Evolutionary conservation across 2,113 vertebrate species (phyloP).

Genomic region (Charina bottae): DNA sequence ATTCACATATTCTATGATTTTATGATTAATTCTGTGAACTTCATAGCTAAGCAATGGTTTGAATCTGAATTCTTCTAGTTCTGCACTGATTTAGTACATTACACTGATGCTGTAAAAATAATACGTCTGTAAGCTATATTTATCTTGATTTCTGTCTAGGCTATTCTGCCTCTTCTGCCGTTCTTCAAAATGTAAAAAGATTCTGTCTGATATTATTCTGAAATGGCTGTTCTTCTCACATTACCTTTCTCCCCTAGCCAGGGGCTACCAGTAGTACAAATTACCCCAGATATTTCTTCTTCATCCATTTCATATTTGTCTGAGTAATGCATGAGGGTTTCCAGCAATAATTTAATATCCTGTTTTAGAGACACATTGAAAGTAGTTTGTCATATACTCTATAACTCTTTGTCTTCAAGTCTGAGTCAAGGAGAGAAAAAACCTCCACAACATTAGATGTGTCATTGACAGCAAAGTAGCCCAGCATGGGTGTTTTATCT

Average conservation of each 20-base stretch:
- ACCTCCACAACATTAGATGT: background rate
- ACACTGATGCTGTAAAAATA: background rate
- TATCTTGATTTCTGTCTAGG: background rate
- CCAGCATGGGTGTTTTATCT: background rate
- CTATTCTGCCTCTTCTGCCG: background rate
- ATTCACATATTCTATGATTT: background rate
- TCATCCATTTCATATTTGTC: background rate
- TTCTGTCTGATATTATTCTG: background rate
- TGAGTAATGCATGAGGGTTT: background rate
- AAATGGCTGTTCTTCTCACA: background rate
- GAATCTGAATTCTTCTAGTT: background rate
- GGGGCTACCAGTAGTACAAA: background rate
- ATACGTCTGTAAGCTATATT: background rate
- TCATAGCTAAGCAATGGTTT: background rate
- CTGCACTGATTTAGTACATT: background rate
- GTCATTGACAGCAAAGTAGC: background rate
- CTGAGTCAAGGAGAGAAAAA: background rate
- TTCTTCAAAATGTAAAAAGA: background rate
- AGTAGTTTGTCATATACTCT: background rate
- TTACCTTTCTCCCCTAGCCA: background rate
- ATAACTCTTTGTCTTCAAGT: background rate
- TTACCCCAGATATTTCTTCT: background rate
- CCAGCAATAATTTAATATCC: background rate
- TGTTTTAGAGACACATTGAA: background rate
- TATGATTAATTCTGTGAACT: background rate